Evolutionary conservation across 2,888 invertebrate species (phyloP), one percentile per base, ranked within the genome.

Genomic region (Achlya flavicornis): DNA sequence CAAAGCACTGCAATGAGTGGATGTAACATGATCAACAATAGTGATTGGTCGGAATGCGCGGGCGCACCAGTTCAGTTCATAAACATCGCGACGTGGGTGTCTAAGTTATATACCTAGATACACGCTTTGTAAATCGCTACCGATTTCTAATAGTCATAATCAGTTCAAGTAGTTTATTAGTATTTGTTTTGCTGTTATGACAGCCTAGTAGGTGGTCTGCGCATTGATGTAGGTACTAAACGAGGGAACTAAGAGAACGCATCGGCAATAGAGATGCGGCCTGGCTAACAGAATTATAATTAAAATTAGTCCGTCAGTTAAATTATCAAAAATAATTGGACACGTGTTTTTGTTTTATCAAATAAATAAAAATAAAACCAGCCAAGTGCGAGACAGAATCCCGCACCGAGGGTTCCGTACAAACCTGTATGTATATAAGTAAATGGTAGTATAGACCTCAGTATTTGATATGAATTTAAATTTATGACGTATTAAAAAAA

Each of bases 31-130:
- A 59, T 59, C n/a, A 19, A 53, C 53, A 19, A 60, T 43, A 60
- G 16, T n/a, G 19, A 26, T 11, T 12, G 41, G 3, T 43, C 5
- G 43, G 41, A 60, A 60, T 60, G 43, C 43, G 43, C 60, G 12
- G 10, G 16, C 38, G 43, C 26, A 38, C n/a, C 35, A 33, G 7
- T 19, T 6, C 12, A 60, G 60, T 60, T 41, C 41, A 41, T 60
- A 60, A 60, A 60, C 41, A 43, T 4, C 4, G 26, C 60, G 16
- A 43, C 60, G 60, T 60, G 60, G 60, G 60, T 60, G 60, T 60
- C 60, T 41, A 41, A 60, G 16, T 41, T 41, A 41, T 41, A 26
- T 10, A 59, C 14, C 35, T 35, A 12, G 11, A 26, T 26, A 41
- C 12, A 12, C 60, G 41, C 41, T 43, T 19, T 16, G 33, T 43